phyloP scores from a whole-genome alignment of 1,140 invertebrate genomes.

The Drosophila kepulauana region DNA sequence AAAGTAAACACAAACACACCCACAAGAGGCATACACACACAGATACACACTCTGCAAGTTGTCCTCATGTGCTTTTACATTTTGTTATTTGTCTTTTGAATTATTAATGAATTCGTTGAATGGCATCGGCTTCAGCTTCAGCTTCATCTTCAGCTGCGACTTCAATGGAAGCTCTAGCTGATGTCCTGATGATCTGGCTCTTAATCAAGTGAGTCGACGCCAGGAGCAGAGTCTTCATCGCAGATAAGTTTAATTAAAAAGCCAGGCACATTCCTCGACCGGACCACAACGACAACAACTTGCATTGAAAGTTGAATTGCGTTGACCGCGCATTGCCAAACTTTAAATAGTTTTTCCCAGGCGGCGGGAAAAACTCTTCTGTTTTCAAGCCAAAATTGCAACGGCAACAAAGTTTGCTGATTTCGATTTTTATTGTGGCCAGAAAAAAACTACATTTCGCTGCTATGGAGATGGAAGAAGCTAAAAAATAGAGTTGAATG shows the following conservation, averaged over 20 bases:
- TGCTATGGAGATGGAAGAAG: slow-evolving; percentile 29
- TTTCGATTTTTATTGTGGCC: slow-evolving; percentile 77
- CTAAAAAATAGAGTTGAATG: background rate
- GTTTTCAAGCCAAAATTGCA: slow-evolving; percentile 8
- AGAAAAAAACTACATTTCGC: slow-evolving; percentile 47
- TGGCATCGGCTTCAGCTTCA: slow-evolving; percentile 23
- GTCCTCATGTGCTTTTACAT: slow-evolving; percentile 29
- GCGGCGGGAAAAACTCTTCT: slow-evolving; percentile 30
- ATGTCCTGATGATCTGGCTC: slow-evolving; percentile 51
- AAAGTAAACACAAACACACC: slow-evolving; percentile 49
- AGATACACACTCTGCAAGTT: background rate
- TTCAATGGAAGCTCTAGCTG: slow-evolving; percentile 4
- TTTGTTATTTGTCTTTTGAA: slow-evolving; percentile 68
- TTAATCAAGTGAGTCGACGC: slow-evolving; percentile 61
- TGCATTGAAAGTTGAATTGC: background rate
- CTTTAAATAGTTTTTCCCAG: slow-evolving; percentile 60
- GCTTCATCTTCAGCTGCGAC: background rate
- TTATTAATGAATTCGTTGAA: slow-evolving; percentile 65
- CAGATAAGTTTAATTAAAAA: slow-evolving; percentile 79
- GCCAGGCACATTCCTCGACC: slow-evolving; percentile 37
- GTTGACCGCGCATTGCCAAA: slow-evolving; percentile 38
- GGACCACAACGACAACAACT: slow-evolving; percentile 9
- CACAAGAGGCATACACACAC: slow-evolving; percentile 11
- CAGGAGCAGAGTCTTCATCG: slow-evolving; percentile 18
- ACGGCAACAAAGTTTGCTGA: slow-evolving; percentile 67